Evolutionary conservation across 2,888 invertebrate genomes (phyloP), one percentile per base, ranked within the genome.

Genomic region (Drosophila ochracea): DNA sequence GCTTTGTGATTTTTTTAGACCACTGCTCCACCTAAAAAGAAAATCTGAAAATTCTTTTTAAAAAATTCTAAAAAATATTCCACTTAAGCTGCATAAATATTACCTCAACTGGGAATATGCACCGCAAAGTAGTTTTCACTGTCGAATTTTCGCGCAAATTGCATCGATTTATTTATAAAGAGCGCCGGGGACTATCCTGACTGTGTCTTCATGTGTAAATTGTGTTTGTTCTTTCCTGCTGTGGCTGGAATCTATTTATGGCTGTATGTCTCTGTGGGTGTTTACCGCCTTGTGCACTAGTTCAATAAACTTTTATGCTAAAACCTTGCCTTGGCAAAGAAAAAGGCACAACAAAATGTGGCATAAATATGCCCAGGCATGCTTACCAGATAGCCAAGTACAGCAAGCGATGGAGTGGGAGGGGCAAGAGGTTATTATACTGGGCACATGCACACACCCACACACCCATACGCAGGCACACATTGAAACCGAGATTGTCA

Each of bases 281-380:
- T 65, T 68, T 67, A 73, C 64, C 68, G 63, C 78, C 67, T 67
- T 50, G 71, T 57, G 70, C 61, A 47, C 16, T 87, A 78, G 87
- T 87, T 89, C 85, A 89, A 87, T 89, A 86, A 86, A 89, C 89
- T 87, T 86, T 86, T 89, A 86, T 89, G 87, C 81, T 89, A 84
- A 85, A 87, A 81, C 84, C 81, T 71, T 76, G 81, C 60, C 84
- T 57, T 55, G 69, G 30, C 39, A 57, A 30, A 49, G 19, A 30
- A 28, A 55, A 28, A 55, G 55, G 37, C 37, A 28, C 21, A n/a
- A 33, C 47, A 30, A 55, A 63, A 47, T 50, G 55, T 61, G 33
- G 75, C 70, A 83, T 79, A 89, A 87, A 84, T 89, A 86, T 89
- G 86, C 89, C 71, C 67, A 62, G 78, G 82, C 85, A 89, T 86